These are phyloP conservation scores for Ferdinandea cuprea DNA, from an alignment of 2,888 invertebrate species.

Conservation along the genomic window DNA sequence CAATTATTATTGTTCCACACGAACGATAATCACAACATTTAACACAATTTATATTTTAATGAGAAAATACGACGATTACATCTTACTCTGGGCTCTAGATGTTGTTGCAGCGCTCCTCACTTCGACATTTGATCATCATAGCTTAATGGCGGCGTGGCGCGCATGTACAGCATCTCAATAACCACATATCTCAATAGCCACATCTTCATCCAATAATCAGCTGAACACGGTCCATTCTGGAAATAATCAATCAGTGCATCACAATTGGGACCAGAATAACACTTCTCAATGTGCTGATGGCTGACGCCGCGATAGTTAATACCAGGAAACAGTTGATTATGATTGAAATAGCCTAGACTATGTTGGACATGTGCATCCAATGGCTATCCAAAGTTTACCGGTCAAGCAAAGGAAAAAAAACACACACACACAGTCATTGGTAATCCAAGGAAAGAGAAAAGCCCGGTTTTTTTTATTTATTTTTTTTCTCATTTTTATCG, in stretches of 20 bases:
- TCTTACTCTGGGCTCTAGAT: neutral
- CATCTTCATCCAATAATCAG: constrained; percentile 40
- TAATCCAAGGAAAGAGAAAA: constrained; percentile 23
- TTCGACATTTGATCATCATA: constrained; percentile 32
- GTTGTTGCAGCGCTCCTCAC: neutral
- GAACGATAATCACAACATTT: constrained; percentile 56
- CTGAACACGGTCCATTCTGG: constrained; percentile 39
- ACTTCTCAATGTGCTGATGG: constrained; percentile 41
- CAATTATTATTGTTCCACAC: constrained; percentile 39
- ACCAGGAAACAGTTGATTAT: constrained; percentile 71
- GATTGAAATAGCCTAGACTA: constrained; percentile 57
- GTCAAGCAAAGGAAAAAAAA: constrained; percentile 44
- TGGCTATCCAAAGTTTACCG: constrained; percentile 13
- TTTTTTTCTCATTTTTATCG: no score
- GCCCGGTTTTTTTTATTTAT: constrained; percentile 24
- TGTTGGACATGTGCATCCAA: constrained; percentile 7
- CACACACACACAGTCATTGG: no score
- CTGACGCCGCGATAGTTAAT: constrained; percentile 54
- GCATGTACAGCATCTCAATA: constrained; percentile 25
- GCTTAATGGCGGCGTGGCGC: neutral
- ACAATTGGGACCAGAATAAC: constrained; percentile 50
- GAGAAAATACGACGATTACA: constrained; percentile 53
- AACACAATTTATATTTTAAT: constrained; percentile 58
- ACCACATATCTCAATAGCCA: constrained; percentile 47
- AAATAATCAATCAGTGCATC: constrained; percentile 69